Evolutionary conservation across 92 coral and sea anemone genomes (phyloP).

Genomic region (Anthopleura xanthogrammica): DNA sequence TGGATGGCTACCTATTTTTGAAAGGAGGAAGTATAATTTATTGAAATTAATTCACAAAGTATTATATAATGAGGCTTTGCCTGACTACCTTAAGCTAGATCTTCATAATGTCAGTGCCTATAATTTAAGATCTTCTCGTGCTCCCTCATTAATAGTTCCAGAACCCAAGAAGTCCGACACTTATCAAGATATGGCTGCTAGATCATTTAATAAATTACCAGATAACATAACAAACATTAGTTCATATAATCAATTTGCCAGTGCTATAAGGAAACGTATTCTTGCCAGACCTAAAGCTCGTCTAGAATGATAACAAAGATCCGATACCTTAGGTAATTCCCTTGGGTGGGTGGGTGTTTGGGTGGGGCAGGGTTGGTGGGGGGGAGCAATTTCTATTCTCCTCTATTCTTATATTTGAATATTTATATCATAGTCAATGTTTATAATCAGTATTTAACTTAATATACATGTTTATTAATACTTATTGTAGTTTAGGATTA

Average conservation of each 20-base stretch:
- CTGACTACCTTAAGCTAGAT: background rate
- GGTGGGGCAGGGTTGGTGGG: too few relatives aligned
- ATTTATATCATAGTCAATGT: too few relatives aligned
- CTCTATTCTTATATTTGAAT: too few relatives aligned
- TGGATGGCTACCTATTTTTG: background rate
- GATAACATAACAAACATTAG: background rate
- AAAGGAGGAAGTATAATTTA: background rate
- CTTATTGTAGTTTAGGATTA: too few relatives aligned
- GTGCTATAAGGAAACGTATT: background rate
- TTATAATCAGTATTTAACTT: too few relatives aligned
- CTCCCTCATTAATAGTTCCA: background rate
- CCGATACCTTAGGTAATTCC: too few relatives aligned
- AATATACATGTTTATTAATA: too few relatives aligned
- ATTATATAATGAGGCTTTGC: background rate
- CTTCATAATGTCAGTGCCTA: background rate
- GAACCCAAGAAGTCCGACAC: background rate
- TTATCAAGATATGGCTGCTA: background rate
- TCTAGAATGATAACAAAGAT: background rate
- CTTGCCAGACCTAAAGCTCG: background rate
- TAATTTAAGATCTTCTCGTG: background rate
- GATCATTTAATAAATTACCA: background rate
- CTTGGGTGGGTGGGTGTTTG: too few relatives aligned
- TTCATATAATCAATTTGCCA: background rate
- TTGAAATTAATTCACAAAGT: background rate
- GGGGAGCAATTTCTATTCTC: too few relatives aligned